Evolutionary conservation across 2,888 invertebrate species (phyloP), one percentile per base, ranked within the genome.

Genomic region (Sympetrum striolatum): DNA sequence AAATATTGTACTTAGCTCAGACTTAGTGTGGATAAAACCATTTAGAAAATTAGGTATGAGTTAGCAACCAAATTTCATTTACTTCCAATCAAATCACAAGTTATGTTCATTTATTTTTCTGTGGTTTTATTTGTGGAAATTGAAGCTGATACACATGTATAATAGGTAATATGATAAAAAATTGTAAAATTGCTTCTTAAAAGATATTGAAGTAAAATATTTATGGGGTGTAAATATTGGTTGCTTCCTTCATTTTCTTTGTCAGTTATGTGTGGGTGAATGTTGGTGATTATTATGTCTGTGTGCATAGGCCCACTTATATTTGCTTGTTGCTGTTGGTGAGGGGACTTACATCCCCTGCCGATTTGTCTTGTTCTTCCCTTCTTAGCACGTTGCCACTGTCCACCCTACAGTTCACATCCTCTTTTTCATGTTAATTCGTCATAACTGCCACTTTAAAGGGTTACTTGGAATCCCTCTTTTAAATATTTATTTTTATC

Each of bases 261-360:
- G 60, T 86, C 48, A 64, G 35, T 64, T 86, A 18, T 86, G 60
- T 86, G 35, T 86, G 86, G 86, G 86, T 86, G 86, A 86, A 86
- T 86, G 86, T 86, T 86, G 86, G 60, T 86, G 86, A 86, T 37
- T 86, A 31, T 86, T 53, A 60, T 64, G 60, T 86, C 86, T 86
- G 86, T 86, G 86, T 86, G 86, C 86, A 86, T 64, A 60, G 86
- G 86, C 86, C 58, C 86, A 86, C 86, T 86, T 35, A 60, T 86
- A 64, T 86, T 58, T 86, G 86, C 86, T 86, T 86, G 86, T 86
- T 86, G 86, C 86, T 86, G 39, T 86, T 86, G 86, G 86, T 37
- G n/a, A 60, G 86, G 86, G 86, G 64, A 64, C 12, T 37, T 60
- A 60, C 86, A 37, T 60, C 18, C 37, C 86, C 86, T 60, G 37